phyloP scores from a whole-genome alignment of 2,113 vertebrate species.

The Oryzias melastigma region DNA sequence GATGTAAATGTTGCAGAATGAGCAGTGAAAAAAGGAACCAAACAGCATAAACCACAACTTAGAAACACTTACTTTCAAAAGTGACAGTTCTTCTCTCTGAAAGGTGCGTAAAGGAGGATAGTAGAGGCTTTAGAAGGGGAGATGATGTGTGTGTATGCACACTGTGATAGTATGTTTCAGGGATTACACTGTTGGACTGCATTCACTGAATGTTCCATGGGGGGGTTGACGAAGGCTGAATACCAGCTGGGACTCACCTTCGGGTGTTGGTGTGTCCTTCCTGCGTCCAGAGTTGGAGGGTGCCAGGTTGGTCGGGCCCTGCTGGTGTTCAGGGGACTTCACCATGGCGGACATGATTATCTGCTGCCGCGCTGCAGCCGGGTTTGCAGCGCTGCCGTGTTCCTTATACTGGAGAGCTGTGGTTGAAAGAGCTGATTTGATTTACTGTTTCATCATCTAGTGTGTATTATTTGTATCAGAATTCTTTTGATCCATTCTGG shows the following conservation, averaged over 20 bases:
- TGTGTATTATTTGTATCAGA: no score
- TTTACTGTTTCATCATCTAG: no score
- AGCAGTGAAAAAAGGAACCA: constrained; percentile 46
- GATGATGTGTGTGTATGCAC: constrained; percentile 5
- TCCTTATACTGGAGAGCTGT: constrained; percentile 94
- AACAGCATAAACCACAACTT: constrained; percentile 53
- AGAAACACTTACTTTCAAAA: constrained; percentile 79
- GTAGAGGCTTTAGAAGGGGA: constrained; percentile 39
- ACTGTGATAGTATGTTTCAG: not conserved
- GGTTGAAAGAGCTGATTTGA: constrained; percentile 7
- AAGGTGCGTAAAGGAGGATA: constrained; percentile 69
- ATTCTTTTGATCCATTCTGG: no score
- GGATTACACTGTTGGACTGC: not conserved
- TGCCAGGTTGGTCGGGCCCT: constrained; percentile 84
- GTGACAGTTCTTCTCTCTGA: constrained; percentile 81
- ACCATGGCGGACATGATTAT: constrained; percentile 95
- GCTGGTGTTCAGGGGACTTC: constrained; percentile 95
- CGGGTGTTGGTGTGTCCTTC: constrained; percentile 90
- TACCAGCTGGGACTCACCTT: constrained; percentile 78
- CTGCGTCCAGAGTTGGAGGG: constrained; percentile 90
- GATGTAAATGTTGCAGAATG: constrained; percentile 51
- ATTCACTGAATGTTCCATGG: constrained; percentile 3
- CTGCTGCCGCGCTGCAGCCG: constrained; percentile 90
- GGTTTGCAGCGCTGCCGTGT: constrained; percentile 82
- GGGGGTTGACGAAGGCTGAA: not conserved